A percentile compares a stretch with the other conserved stretches of the same genome.
phyloP scores from a whole-genome alignment of 2,113 vertebrate genomes.

The Antennarius striatus region DNA sequence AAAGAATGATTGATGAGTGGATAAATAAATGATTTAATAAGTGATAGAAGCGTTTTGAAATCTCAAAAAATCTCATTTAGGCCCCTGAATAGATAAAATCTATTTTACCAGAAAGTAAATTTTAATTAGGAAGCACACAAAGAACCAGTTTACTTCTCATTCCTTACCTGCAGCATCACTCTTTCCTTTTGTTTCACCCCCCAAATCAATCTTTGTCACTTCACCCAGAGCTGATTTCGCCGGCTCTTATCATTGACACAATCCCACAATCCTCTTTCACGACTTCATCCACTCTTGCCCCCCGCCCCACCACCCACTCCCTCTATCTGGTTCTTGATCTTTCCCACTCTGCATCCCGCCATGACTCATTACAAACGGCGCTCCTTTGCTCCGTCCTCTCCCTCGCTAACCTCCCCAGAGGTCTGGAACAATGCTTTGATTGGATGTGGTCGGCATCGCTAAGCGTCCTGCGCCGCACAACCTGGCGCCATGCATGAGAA shows the following conservation, averaged over 20 bases:
- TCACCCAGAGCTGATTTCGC: constrained; percentile 70
- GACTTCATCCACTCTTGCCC: constrained; percentile 32
- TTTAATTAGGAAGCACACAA: no score
- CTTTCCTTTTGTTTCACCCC: constrained; percentile 63
- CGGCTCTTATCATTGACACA: constrained; percentile 61
- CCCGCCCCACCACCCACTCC: constrained; percentile 27
- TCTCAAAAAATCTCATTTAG: no score
- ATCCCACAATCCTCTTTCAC: constrained; percentile 39
- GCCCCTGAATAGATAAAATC: no score
- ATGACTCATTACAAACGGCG: constrained; percentile 60
- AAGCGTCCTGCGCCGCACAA: constrained; percentile 56
- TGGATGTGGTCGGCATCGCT: constrained; percentile 63
- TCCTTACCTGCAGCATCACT: constrained; percentile 30
- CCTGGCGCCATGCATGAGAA: constrained; percentile 38
- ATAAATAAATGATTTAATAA: no score
- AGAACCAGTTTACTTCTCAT: not conserved
- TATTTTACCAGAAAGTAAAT: no score
- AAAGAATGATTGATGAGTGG: no score
- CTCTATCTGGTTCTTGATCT: constrained; percentile 29
- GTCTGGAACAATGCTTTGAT: constrained; percentile 61
- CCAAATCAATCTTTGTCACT: constrained; percentile 76
- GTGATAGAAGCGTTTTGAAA: no score
- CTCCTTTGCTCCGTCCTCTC: constrained; percentile 39
- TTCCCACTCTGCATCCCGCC: constrained; percentile 30
- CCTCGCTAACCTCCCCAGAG: constrained; percentile 50